Conservation (phyloP, 2,888 invertebrate species). For the Lasioglossum malachurum region DNA sequence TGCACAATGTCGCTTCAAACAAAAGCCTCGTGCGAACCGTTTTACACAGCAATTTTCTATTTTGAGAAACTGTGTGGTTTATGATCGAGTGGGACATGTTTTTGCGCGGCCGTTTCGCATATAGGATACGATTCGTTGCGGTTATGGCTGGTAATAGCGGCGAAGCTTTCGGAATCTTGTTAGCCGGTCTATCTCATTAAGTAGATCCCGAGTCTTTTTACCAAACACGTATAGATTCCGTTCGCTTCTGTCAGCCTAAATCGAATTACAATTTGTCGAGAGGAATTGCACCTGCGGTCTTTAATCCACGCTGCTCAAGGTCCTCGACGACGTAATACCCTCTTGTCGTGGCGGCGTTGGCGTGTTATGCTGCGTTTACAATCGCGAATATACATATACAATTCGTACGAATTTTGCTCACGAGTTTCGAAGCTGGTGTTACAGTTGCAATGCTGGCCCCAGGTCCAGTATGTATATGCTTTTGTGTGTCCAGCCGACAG, state of each 20-base stretch:
- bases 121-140: neutral
- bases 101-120: neutral
- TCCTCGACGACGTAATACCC: constrained; percentile 31
- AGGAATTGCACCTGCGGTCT: constrained; percentile 24
- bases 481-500: neutral
- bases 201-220: neutral
- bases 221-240: neutral
- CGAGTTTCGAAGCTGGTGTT: neutral
- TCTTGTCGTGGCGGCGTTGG: neutral
- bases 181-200: constrained; percentile 40
- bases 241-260: constrained; percentile 19
- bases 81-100: neutral
- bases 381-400: neutral
- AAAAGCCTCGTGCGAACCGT: neutral
- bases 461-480: neutral
- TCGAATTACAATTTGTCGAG: constrained; percentile 44
- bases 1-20: neutral
- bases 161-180: constrained; percentile 23
- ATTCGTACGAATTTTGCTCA: neutral
- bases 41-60: neutral
- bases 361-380: neutral
- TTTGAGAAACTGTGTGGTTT: neutral
- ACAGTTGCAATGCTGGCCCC: neutral
- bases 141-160: neutral
- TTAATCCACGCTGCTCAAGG: constrained; percentile 39